A percentile compares a stretch with the other conserved stretches of the same genome.
Evolutionary conservation across 2,113 vertebrate genomes (phyloP).

Genomic region (Carettochelys insculpta): DNA sequence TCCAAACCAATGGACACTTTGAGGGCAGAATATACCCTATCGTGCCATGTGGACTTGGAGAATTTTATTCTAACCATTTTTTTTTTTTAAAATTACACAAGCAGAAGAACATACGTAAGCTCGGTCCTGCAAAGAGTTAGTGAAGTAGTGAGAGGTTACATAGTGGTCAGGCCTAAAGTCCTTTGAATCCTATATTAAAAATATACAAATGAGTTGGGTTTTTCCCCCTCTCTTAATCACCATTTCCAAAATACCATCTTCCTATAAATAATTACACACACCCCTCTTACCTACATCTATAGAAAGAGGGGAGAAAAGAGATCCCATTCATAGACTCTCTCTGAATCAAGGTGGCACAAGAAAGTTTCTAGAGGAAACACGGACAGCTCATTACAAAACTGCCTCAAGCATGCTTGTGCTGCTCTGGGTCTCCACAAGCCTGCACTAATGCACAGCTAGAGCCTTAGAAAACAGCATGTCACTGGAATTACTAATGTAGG

Average conservation of each 20-base stretch:
- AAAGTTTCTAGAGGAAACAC: background rate
- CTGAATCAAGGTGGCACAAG: background rate
- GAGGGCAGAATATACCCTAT: background rate
- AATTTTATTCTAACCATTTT: background rate
- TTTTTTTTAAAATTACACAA: background rate
- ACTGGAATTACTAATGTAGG: conserved; percentile 54
- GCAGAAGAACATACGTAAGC: background rate
- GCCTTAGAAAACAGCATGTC: conserved; percentile 36
- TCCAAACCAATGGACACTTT: background rate
- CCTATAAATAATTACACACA: too few species aligned
- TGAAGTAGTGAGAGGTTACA: rapidly evolving
- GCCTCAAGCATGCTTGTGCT: conserved; percentile 36
- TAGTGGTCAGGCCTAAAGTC: background rate
- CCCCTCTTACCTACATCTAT: background rate
- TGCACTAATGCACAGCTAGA: background rate
- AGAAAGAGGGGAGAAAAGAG: background rate
- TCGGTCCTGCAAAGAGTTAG: background rate
- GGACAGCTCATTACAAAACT: conserved; percentile 56
- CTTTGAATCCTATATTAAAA: background rate
- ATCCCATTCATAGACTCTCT: background rate
- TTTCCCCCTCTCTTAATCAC: background rate
- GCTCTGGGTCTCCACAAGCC: conserved; percentile 29
- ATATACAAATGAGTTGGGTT: background rate
- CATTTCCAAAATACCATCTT: background rate
- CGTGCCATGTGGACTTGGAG: background rate